Base-by-base conservation (phyloP, 1,140 invertebrate genomes). In the Hetaerina americana region DNA sequence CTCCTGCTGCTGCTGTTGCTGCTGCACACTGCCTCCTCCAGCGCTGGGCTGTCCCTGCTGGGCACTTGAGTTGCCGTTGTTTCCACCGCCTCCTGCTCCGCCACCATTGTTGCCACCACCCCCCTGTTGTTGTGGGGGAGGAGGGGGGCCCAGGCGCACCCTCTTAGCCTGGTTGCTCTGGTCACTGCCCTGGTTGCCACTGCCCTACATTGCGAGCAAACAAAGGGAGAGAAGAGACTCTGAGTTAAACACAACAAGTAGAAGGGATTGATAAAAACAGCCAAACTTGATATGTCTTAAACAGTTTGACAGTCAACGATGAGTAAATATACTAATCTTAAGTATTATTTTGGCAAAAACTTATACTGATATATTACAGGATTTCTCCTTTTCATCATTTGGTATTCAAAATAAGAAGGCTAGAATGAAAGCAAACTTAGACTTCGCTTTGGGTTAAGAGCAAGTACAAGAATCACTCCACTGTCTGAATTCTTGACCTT, bases 161-260 rank as follows among this genome's bases (percentile, higher is more conserved):
- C 77, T 70, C 73, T 77, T 77, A 5, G 75, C 72, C 18, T 76
- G 70, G 49, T 75, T 76, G 15, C 75, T 73, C 18, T 74, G 73
- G 57, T 74, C 40, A n/a, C 40, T 57, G 22, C 40, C 40, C 22
- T 57, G 40, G 22, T 57, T 57, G 15, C 15, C 22, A n/a, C 40
- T n/a, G 2, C 40, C 40, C 40, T 57, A 57, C 15, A 57, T 18
- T 57, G 10, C 40, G n/a, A n/a, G n/a, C n/a, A n/a, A n/a, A n/a
- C n/a, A n/a, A n/a, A n/a, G n/a, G n/a, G n/a, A n/a, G n/a, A n/a
- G n/a, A n/a, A n/a, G n/a, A n/a, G 24, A 49, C 22, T 29, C 8
- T 6, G 12, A 3, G 67, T 18, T 18, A 28, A 40, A 57, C 15
- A 5, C 67, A 25, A 18, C 12, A 1, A 15, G n/a, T 25, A 18